Base-by-base conservation (phyloP, 2,888 invertebrate species). In the Drosophila mimetica region DNA sequence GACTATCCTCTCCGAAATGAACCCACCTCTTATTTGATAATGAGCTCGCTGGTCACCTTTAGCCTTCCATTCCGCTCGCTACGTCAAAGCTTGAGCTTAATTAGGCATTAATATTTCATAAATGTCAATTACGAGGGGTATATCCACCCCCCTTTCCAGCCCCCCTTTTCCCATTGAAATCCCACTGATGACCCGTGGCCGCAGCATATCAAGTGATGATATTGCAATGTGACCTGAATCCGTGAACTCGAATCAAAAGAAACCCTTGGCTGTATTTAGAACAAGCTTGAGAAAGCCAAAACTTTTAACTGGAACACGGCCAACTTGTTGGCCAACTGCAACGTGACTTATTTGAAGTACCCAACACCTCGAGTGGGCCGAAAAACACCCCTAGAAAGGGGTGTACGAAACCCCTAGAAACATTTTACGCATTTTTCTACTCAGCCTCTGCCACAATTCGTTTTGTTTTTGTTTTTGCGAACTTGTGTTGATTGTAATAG, bases 71-170 rank as follows among this genome's bases (percentile, higher is more conserved):
- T 52, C 47, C 18, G 51, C 37, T 11, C 36, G 13, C 22, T 39
- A 50, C 64, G 63, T 75, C 69, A 69, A 48, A 54, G 61, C 58
- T 51, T 44, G 50, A 71, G 85, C 76, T 75, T 87, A 82, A 82
- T 82, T 82, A 87, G 85, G 74, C 79, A 85, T 82, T 82, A 87
- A 87, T 87, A 82, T 82, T 82, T 82, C 71, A 82, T 85, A 73
- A 73, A 70, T 57, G 79, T 63, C 70, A 81, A 85, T 86, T 81
- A 85, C 71, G 67, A 30, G 48, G 22, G 55, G 18, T 20, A 14
- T 14, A 6, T 1, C 34, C 13, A 13, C 7, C 13, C 37, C 41
- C 16, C 18, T 11, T 6, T 30, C 11, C 9, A 11, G 16, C n/a
- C 30, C 47, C 30, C 30, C 4, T 30, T 13, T 30, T 11, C 30